These are phyloP conservation scores for Avahi laniger DNA, from an alignment of 2,797 vertebrate species.

Conservation along the genomic window DNA sequence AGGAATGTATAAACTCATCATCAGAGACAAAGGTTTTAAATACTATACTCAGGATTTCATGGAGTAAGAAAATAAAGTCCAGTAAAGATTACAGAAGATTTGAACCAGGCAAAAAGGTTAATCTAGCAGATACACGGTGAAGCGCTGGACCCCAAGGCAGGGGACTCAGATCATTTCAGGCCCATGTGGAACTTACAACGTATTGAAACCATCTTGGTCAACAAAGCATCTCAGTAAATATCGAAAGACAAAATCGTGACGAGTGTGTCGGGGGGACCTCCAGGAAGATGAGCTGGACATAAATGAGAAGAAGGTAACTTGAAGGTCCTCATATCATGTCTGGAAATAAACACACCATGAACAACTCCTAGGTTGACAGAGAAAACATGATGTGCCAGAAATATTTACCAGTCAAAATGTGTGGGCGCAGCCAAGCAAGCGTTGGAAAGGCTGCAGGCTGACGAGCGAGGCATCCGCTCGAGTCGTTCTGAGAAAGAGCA, in stretches of 20 bases:
- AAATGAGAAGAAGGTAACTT: background rate
- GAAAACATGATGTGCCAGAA: background rate
- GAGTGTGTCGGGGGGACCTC: background rate
- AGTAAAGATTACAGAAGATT: background rate
- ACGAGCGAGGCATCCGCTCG: background rate
- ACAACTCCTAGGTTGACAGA: background rate
- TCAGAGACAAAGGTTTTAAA: background rate
- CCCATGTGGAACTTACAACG: background rate
- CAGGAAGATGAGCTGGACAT: background rate
- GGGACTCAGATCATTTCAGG: background rate
- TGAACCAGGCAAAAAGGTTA: background rate
- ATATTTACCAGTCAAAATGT: slow-evolving; percentile 8
- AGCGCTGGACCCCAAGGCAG: background rate
- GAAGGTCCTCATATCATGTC: background rate
- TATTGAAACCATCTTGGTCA: background rate
- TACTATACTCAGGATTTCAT: background rate
- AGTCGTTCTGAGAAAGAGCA: background rate
- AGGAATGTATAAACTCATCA: slow-evolving; percentile 22
- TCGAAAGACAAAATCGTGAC: background rate
- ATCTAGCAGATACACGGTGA: background rate
- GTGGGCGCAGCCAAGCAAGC: background rate
- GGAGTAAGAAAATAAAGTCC: background rate
- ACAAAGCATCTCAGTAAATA: background rate
- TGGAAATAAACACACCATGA: background rate
- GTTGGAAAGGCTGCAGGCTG: background rate